phyloP scores from a whole-genome alignment of 2,888 invertebrate genomes.

The Seira musarum region DNA sequence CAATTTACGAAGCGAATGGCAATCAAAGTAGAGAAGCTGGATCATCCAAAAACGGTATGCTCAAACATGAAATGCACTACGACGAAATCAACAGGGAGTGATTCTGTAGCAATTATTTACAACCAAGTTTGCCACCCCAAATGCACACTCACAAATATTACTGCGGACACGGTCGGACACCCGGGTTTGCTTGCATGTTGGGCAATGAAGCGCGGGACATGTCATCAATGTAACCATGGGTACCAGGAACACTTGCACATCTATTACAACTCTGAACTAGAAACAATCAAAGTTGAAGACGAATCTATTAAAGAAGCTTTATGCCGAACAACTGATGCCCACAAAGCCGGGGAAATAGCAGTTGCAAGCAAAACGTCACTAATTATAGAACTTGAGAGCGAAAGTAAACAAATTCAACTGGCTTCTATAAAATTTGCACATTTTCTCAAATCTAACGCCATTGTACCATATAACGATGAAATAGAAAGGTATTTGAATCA shows the following conservation, averaged over 20 bases:
- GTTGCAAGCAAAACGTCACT: not conserved
- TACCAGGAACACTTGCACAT: not conserved
- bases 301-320: not conserved
- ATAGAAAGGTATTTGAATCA: no score
- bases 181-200: not conserved
- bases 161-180: no score
- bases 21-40: not conserved
- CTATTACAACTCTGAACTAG: not conserved
- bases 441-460: not conserved
- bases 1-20: not conserved
- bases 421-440: not conserved
- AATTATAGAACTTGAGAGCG: not conserved
- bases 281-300: not conserved
- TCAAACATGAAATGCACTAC: slow-evolving; percentile 1
- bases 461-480: not conserved
- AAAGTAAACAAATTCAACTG: not conserved
- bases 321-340: not conserved
- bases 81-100: no score
- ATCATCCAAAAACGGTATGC: slow-evolving; percentile 51
- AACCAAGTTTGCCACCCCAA: no score
- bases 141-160: no score
- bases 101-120: no score
- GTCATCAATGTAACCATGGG: not conserved
- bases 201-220: not conserved
- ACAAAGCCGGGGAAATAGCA: not conserved